phyloP scores from a whole-genome alignment of 1,140 invertebrate genomes.

The Brachionus paranguensis region DNA sequence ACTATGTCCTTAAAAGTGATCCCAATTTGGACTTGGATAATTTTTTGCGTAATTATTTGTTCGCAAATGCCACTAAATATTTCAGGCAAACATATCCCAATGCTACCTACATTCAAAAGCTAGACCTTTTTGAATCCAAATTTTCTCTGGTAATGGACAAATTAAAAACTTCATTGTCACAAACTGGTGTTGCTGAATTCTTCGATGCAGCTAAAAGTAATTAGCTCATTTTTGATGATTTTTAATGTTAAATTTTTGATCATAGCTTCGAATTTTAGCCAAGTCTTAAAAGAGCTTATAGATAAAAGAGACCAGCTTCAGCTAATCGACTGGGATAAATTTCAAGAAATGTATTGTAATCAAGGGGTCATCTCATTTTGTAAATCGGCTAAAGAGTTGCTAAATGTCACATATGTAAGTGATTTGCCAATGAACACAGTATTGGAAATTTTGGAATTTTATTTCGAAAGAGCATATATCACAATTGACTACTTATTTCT shows the following conservation, averaged over 20 bases:
- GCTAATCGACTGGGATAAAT: neutral
- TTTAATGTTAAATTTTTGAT: neutral
- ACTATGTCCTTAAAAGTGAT: neutral
- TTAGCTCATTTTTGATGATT: neutral
- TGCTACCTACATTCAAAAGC: neutral
- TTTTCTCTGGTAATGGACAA: neutral
- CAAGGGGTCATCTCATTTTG: neutral
- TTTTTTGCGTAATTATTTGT: neutral
- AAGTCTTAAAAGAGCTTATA: neutral
- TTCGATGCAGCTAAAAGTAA: neutral
- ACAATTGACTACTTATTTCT: neutral
- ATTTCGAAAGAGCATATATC: neutral
- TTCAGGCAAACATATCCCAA: neutral
- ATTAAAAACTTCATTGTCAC: neutral
- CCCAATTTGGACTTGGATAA: neutral
- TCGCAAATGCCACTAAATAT: neutral
- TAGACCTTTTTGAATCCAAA: neutral
- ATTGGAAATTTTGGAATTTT: neutral
- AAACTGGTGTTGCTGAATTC: neutral
- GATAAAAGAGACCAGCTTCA: neutral
- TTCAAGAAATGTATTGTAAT: neutral
- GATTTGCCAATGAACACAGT: neutral
- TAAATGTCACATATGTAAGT: neutral
- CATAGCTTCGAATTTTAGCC: neutral
- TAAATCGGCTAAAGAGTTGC: neutral